Conservation (phyloP, 2,113 vertebrate genomes). For the Catharus fuscescens region DNA sequence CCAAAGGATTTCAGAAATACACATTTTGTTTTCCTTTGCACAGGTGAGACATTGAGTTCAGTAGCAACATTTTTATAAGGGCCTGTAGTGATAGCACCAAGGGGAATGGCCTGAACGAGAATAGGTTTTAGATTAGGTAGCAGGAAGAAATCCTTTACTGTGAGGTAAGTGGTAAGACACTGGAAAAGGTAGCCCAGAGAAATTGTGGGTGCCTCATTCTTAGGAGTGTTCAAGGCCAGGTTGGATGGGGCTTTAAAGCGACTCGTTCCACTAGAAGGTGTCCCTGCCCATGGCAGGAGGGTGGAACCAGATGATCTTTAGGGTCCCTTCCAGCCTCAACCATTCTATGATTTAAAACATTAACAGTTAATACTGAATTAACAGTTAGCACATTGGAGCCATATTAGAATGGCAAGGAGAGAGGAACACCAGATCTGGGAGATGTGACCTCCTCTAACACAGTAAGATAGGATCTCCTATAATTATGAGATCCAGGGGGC, state of each 20-base stretch:
- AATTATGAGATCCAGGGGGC: neutral
- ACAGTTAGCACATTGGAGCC: neutral
- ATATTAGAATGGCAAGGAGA: neutral
- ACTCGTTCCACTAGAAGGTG: neutral
- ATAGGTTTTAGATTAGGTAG: neutral
- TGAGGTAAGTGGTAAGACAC: neutral
- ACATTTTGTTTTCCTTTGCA: neutral
- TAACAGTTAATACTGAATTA: neutral
- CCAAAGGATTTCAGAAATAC: neutral
- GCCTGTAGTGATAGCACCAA: neutral
- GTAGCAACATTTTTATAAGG: neutral
- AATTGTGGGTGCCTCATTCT: neutral
- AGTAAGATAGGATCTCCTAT: neutral
- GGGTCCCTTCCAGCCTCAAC: neutral
- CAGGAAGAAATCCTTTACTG: neutral
- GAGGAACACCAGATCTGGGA: neutral
- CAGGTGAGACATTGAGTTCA: accelerated
- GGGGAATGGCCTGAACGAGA: neutral
- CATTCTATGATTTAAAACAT: neutral
- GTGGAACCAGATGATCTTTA: neutral
- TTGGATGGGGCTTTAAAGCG: neutral
- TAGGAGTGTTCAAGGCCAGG: neutral
- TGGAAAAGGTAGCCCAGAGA: neutral
- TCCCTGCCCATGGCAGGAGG: neutral
- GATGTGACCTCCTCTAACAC: neutral